Percentiles rank a stretch among this genome's conserved stretches.
These are phyloP conservation scores for Abrostola triplasia DNA, from an alignment of 2,888 invertebrate genomes.

Conservation along the genomic window DNA sequence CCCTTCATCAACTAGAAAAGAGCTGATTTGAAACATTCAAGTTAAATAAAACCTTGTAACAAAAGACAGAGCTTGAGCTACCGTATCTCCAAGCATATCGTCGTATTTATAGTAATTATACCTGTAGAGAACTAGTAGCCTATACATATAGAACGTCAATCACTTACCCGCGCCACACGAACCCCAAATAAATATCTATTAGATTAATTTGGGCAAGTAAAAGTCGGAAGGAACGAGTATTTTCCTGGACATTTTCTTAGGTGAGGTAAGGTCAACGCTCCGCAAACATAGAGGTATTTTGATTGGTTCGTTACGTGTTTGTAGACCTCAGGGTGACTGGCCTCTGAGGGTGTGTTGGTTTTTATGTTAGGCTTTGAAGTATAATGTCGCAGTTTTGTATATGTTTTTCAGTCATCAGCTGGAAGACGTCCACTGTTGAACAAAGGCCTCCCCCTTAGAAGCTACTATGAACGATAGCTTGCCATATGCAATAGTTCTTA, in stretches of 20 bases:
- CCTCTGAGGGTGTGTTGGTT: conserved; percentile 28
- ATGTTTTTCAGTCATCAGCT: no score
- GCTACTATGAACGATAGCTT: no score
- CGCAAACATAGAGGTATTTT: conserved; percentile 21
- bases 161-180: background rate
- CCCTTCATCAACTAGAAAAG: no score
- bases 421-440: no score
- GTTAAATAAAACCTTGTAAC: no score
- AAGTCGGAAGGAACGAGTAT: background rate
- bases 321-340: conserved; percentile 27
- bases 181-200: background rate
- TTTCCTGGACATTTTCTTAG: conserved; percentile 10
- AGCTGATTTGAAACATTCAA: no score
- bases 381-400: background rate
- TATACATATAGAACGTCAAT: background rate
- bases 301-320: conserved; percentile 11
- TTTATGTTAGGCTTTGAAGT: conserved; percentile 5
- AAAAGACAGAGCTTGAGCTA: no score
- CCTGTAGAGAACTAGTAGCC: no score
- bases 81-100: no score
- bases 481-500: no score
- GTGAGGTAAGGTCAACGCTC: conserved; percentile 10
- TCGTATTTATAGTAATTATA: background rate
- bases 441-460: no score
- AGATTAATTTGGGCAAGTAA: background rate